Evolutionary conservation across 2,797 vertebrate genomes (phyloP).

Genomic region (Botia kubotai): DNA sequence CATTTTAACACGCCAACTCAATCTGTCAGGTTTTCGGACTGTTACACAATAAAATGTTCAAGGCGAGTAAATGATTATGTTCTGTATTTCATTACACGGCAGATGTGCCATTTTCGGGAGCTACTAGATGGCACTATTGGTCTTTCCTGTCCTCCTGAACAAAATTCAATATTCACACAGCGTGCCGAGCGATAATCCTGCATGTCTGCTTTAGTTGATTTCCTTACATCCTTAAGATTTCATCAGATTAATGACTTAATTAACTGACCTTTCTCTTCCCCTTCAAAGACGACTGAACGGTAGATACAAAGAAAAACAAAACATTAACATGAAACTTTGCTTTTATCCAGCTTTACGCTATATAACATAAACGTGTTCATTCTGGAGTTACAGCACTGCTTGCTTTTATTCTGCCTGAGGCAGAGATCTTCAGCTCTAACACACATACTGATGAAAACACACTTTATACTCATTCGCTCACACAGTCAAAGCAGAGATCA

Average conservation of each 20-base stretch:
- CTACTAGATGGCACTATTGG: conserved; percentile 79
- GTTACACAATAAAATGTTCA: background rate
- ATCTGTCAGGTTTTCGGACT: background rate
- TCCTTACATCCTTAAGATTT: conserved; percentile 18
- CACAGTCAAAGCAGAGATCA: background rate
- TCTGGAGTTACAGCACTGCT: conserved; percentile 12
- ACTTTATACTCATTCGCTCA: background rate
- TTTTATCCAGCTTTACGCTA: background rate
- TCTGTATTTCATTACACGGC: background rate
- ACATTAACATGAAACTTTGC: conserved; percentile 1
- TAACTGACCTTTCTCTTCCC: background rate
- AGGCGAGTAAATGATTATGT: background rate
- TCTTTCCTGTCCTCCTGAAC: conserved; percentile 59
- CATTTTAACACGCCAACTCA: background rate
- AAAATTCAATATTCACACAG: conserved; percentile 5
- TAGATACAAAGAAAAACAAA: background rate
- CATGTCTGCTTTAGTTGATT: background rate
- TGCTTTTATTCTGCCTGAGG: conserved; percentile 24
- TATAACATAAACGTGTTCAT: conserved; percentile 10
- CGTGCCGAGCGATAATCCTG: background rate
- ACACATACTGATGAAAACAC: conserved; percentile 41
- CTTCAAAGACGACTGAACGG: background rate
- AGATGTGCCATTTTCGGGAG: conserved; percentile 32
- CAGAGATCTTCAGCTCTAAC: conserved; percentile 20
- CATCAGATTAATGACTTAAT: conserved; percentile 32